Base-by-base conservation (phyloP, 2,797 vertebrate species). In the Dipus sagitta region DNA sequence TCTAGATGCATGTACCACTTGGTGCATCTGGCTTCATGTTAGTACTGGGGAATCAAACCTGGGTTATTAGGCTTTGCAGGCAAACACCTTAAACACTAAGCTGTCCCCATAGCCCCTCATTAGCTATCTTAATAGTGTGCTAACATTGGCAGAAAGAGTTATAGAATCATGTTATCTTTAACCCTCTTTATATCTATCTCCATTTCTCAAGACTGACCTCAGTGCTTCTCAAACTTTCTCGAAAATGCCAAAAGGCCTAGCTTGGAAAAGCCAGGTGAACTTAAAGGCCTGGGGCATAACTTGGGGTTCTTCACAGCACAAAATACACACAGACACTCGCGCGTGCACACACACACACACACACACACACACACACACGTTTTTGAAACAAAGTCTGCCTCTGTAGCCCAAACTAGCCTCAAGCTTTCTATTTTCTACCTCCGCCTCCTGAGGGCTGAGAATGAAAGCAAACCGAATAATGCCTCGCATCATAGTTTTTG, bases 81-180 rank as follows among this genome's bases (percentile, higher is more conserved):
- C 42, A 47, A 47, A 9, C 42, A 47, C 42, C 6, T 47, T 47
- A 47, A 47, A 47, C 47, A 47, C 47, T 47, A 47, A 47, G 47
- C 47, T 11, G 11, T 47, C 47, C 9, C 47, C 47, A 9, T 10
- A 47, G 8, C 47, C 47, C 47, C 47, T 11, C 47, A 47, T 47
- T 47, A 47, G 47, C 47, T 47, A 47, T 47, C 47, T 47, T 47
- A 47, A 85, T 82, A 75, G 77, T 71, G 68, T 78, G 52, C 58
- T 47, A n/a, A 64, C 30, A 54, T 60, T 71, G 18, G 15, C 89
- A 90, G 42, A 74, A 78, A 70, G 74, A 77, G 67, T 75, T 62
- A 34, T 42, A 12, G 67, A 58, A 88, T 81, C 64, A 58, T 47
- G 79, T 64, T 68, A 81, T 26, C 78, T 91, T 93, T 85, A 82